Conservation (phyloP, 1,140 invertebrate genomes). For the Lasioglossum baleicum region DNA sequence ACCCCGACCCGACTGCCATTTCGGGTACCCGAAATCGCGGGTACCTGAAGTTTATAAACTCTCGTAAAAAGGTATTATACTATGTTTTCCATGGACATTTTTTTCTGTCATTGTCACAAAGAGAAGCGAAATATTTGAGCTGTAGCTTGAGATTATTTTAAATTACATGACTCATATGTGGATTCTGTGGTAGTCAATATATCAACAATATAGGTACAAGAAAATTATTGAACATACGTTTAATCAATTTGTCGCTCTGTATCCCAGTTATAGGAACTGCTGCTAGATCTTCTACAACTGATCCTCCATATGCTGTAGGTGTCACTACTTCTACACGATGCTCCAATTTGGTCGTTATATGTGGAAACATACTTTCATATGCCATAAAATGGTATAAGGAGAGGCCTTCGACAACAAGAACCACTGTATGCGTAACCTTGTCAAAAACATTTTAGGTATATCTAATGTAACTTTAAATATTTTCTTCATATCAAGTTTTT, state of each 20-base stretch:
- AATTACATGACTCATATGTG: no score
- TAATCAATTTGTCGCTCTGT: slow-evolving; percentile 84
- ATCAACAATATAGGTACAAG: no score
- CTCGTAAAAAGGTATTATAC: neutral
- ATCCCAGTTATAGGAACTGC: slow-evolving; percentile 86
- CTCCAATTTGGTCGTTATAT: slow-evolving; percentile 82
- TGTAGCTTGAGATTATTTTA: no score
- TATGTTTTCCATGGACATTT: no score
- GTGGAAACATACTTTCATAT: slow-evolving; percentile 83
- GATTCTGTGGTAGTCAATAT: no score
- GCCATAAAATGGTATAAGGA: slow-evolving; percentile 86
- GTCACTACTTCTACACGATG: slow-evolving; percentile 87
- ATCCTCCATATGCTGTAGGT: slow-evolving; percentile 85
- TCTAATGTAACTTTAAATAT: no score
- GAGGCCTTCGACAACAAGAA: slow-evolving; percentile 89
- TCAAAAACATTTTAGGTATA: no score
- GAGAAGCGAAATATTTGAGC: no score
- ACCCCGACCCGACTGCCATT: no score
- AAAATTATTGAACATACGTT: slow-evolving; percentile 42
- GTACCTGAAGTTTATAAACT: no score
- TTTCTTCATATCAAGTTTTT: neutral
- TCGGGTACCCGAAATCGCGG: no score
- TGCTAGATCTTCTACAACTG: slow-evolving; percentile 88
- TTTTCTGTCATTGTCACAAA: no score
- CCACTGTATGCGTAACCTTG: slow-evolving; percentile 82